These are phyloP conservation scores for Zeus faber DNA, from an alignment of 2,113 vertebrate genomes.

Conservation along the genomic window DNA sequence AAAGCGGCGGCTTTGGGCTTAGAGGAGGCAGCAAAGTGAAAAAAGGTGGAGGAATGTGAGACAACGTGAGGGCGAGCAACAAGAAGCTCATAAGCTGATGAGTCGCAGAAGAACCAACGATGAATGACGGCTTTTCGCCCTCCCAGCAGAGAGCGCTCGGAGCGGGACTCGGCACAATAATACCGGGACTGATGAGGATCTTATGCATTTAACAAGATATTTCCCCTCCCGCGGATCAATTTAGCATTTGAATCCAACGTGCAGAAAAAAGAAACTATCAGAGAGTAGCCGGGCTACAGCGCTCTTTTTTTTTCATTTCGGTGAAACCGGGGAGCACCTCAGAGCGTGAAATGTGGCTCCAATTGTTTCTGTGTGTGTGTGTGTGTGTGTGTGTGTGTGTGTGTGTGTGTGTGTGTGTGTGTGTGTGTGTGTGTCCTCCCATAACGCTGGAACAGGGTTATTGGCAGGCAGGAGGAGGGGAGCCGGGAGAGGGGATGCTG, in stretches of 20 bases:
- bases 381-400: conserved; percentile 17
- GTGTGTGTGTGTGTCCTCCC: conserved; percentile 55
- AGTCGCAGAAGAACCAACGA: conserved; percentile 9
- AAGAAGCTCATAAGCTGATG: conserved; percentile 8
- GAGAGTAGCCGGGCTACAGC: conserved; percentile 34
- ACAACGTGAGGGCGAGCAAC: conserved; percentile 14
- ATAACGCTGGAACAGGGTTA: conserved; percentile 57
- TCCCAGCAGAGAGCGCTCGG: too few relatives aligned
- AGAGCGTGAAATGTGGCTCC: conserved; percentile 69
- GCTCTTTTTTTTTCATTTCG: conserved; percentile 38
- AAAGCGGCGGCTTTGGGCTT: conserved; percentile 29
- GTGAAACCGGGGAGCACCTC: conserved; percentile 50
- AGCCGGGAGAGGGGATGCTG: conserved; percentile 73
- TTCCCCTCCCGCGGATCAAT: conserved; percentile 39
- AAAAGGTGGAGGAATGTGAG: conserved; percentile 4
- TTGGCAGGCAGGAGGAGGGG: conserved; percentile 61
- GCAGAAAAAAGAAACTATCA: conserved; percentile 37
- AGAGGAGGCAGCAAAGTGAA: neutral
- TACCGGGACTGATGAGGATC: conserved; percentile 39
- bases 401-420: conserved; percentile 15
- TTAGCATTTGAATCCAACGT: conserved; percentile 42
- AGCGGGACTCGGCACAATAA: conserved; percentile 22
- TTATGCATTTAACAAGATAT: conserved; percentile 47
- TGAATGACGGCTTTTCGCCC: conserved; percentile 9
- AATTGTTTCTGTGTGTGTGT: conserved; percentile 62